Percentiles rank a stretch among this genome's conserved stretches.
Evolutionary conservation across 1,140 invertebrate species (phyloP).

Genomic region (Aporrectodea caliginosa): DNA sequence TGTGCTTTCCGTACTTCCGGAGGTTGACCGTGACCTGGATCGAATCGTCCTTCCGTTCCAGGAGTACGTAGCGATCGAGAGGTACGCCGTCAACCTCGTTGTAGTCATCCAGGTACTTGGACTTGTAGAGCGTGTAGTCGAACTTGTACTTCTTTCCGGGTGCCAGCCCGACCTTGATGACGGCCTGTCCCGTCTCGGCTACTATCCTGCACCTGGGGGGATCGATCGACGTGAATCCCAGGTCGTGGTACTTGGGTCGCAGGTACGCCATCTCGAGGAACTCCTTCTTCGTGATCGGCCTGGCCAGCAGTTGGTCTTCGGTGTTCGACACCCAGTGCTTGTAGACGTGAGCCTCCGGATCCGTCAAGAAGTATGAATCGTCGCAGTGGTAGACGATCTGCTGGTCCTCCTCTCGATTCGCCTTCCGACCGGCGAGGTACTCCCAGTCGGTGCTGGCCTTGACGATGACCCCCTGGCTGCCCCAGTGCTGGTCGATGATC

Average conservation of each 20-base stretch:
- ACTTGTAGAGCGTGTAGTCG: constrained; percentile 21
- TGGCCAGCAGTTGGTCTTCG: constrained; percentile 27
- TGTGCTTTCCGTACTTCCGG: constrained; percentile 27
- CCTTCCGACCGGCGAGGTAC: not conserved
- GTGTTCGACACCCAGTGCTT: constrained; percentile 31
- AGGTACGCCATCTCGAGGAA: constrained; percentile 31
- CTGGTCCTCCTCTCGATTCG: not conserved
- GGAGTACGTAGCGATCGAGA: constrained; percentile 25
- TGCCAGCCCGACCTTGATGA: constrained; percentile 15
- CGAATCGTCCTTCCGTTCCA: constrained; percentile 4
- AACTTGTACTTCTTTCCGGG: not conserved
- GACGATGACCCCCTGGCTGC: constrained; percentile 3
- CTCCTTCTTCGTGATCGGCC: constrained; percentile 30
- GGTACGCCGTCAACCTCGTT: constrained; percentile 20
- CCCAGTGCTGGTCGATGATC: constrained; percentile 33
- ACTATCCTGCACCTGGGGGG: constrained; percentile 17
- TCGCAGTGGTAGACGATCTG: constrained; percentile 19
- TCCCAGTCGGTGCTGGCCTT: constrained; percentile 1
- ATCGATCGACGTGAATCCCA: constrained; percentile 18
- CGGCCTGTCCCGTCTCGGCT: constrained; percentile 1
- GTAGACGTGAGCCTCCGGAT: constrained; percentile 32
- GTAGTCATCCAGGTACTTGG: not conserved
- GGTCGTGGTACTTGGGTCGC: constrained; percentile 11
- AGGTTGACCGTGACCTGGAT: constrained; percentile 17
- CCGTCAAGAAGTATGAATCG: constrained; percentile 34